Percentiles rank a stretch among this genome's conserved stretches.
Evolutionary conservation across 2,888 invertebrate species (phyloP).

Genomic region (Leptinotarsa juncta): DNA sequence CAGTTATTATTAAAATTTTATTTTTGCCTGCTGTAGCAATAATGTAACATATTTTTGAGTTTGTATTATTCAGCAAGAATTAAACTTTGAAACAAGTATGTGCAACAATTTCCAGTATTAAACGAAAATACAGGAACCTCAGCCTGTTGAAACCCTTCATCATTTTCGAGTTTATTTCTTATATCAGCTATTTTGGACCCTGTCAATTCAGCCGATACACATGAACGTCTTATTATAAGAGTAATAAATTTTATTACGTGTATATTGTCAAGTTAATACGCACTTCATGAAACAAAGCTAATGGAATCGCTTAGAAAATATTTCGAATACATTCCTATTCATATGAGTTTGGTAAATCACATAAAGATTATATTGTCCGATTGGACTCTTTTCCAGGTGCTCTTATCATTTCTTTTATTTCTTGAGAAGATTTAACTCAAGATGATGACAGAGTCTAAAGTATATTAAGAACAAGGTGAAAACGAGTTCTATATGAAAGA

Average conservation of each 20-base stretch:
- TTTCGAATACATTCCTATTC: not conserved
- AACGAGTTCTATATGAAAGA: no score
- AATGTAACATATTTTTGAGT: no score
- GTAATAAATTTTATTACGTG: constrained; percentile 22
- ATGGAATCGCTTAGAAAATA: not conserved
- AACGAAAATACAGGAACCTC: constrained; percentile 11
- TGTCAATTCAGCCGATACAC: constrained; percentile 56
- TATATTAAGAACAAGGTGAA: no score
- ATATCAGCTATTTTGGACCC: constrained; percentile 61
- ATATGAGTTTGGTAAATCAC: not conserved
- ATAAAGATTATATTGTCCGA: constrained; percentile 9
- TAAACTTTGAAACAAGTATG: not conserved
- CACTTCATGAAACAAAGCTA: constrained; percentile 3
- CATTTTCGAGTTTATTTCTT: constrained; percentile 29
- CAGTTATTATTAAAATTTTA: no score
- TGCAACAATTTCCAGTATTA: constrained; percentile 10
- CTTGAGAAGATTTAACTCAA: not conserved
- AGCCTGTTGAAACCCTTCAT: not conserved
- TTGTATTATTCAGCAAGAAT: no score
- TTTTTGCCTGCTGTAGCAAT: no score
- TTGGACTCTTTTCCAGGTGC: not conserved
- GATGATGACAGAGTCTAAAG: no score
- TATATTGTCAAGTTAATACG: constrained; percentile 54
- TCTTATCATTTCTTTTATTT: not conserved
- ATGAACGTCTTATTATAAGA: constrained; percentile 43